These are phyloP conservation scores for Periplaneta americana DNA, from an alignment of 1,140 invertebrate species.

Conservation along the genomic window DNA sequence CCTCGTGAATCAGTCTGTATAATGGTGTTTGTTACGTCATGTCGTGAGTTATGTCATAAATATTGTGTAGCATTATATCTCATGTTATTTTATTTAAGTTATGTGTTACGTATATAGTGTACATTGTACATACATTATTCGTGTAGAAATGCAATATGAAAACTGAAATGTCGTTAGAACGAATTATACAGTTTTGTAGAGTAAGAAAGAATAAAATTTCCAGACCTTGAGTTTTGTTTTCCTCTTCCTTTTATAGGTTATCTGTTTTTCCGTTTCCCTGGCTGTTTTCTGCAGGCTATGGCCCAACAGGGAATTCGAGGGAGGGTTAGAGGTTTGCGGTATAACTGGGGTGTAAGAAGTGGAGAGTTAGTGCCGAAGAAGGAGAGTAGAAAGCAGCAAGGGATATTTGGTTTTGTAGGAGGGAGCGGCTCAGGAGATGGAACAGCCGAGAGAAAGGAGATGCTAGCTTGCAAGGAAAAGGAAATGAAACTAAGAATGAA, in stretches of 20 bases:
- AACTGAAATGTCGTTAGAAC: background rate
- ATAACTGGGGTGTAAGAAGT: too few relatives aligned
- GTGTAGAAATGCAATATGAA: too few relatives aligned
- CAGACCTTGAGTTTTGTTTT: background rate
- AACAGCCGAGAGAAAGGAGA: background rate
- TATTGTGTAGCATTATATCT: too few relatives aligned
- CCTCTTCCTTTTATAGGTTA: background rate
- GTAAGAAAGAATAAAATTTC: background rate
- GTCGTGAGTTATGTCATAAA: too few relatives aligned
- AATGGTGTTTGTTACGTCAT: too few relatives aligned
- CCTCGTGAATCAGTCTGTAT: too few relatives aligned
- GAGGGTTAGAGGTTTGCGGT: too few relatives aligned
- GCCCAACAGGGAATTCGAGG: background rate
- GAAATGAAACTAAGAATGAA: background rate
- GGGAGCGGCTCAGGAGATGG: background rate
- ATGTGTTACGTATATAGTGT: too few relatives aligned
- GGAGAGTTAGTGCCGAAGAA: background rate
- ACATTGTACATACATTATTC: too few relatives aligned
- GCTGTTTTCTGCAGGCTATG: background rate
- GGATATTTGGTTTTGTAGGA: background rate
- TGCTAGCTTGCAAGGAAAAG: background rate
- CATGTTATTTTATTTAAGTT: too few relatives aligned
- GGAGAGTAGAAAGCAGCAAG: background rate
- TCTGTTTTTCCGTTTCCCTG: background rate
- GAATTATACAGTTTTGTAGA: background rate